A percentile compares a stretch with the other conserved stretches of the same genome.
phyloP scores from a whole-genome alignment of 2,888 invertebrate species.

The Pachycephus smyrnensis region DNA sequence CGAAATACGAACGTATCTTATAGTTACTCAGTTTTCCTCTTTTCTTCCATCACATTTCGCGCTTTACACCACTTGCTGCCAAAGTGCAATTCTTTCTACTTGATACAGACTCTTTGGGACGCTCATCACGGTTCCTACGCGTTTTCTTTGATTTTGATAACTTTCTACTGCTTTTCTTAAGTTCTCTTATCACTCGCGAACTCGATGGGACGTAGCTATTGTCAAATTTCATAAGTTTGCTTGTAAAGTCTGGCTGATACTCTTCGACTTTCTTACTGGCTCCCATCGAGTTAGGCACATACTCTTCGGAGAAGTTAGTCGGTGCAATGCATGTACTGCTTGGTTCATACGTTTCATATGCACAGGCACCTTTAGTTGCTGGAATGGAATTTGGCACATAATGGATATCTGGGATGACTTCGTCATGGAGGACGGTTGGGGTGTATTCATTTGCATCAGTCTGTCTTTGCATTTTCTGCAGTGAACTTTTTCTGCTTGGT shows the following conservation, averaged over 20 bases:
- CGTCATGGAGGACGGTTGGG: slow-evolving; percentile 31
- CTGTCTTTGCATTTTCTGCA: slow-evolving; percentile 38
- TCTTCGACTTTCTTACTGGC: slow-evolving; percentile 41
- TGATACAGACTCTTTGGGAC: neutral
- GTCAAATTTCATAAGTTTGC: slow-evolving; percentile 51
- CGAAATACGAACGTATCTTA: neutral
- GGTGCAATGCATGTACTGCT: slow-evolving; percentile 26
- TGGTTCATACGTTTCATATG: slow-evolving; percentile 48
- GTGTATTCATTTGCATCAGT: slow-evolving; percentile 45
- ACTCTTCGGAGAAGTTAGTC: slow-evolving; percentile 33
- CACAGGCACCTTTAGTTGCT: neutral
- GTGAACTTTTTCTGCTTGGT: slow-evolving; percentile 50
- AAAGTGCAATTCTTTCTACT: slow-evolving; percentile 2
- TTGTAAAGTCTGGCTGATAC: slow-evolving; percentile 50
- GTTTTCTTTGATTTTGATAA: neutral
- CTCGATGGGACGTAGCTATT: slow-evolving; percentile 52
- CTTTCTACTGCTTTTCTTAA: slow-evolving; percentile 7
- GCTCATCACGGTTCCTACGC: neutral
- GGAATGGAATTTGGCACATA: slow-evolving; percentile 52
- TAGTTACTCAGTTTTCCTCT: neutral
- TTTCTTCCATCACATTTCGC: slow-evolving; percentile 21
- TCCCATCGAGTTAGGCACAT: slow-evolving; percentile 50
- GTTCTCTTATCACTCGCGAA: slow-evolving; percentile 14
- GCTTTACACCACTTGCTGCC: slow-evolving; percentile 16
- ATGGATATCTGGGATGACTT: slow-evolving; percentile 15